A percentile compares a stretch with the other conserved stretches of the same genome.
These are phyloP conservation scores for Drosophila kurseongensis DNA, from an alignment of 1,140 invertebrate species.

Conservation along the genomic window DNA sequence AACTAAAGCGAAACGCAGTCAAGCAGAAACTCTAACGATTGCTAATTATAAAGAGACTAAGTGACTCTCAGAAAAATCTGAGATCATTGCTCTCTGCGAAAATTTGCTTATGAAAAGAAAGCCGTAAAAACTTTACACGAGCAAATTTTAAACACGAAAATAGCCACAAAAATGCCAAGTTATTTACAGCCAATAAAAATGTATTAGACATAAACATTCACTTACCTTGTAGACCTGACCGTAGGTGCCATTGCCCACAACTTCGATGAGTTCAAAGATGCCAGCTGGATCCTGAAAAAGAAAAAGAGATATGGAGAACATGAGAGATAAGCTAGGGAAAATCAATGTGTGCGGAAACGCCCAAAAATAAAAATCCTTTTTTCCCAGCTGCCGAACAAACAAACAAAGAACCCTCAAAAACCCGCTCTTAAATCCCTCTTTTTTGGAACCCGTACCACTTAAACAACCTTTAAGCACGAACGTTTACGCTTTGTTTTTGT, in stretches of 20 bases:
- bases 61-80: slow-evolving; percentile 35
- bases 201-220: slow-evolving; percentile 35
- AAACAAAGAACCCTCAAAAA: slow-evolving; percentile 31
- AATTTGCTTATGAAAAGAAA: slow-evolving; percentile 45
- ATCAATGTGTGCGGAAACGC: slow-evolving; percentile 40
- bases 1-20: slow-evolving; percentile 63
- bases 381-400: slow-evolving; percentile 18
- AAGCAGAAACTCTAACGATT: slow-evolving; percentile 78
- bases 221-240: slow-evolving; percentile 99
- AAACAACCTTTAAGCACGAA: slow-evolving; percentile 29
- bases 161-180: slow-evolving; percentile 6
- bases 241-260: slow-evolving; percentile 99
- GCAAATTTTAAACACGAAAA: slow-evolving; percentile 21
- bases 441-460: slow-evolving; percentile 16
- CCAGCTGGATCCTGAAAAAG: slow-evolving; percentile 97
- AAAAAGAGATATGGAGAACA: slow-evolving; percentile 60
- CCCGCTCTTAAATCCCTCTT: slow-evolving; percentile 15
- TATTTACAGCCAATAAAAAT: slow-evolving; percentile 6
- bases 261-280: slow-evolving; percentile 99
- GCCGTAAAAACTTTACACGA: slow-evolving; percentile 24
- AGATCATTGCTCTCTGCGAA: slow-evolving; percentile 49
- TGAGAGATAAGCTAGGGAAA: slow-evolving; percentile 21
- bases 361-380: slow-evolving; percentile 32
- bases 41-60: slow-evolving; percentile 75
- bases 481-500: slow-evolving; percentile 33